Conservation (phyloP, 2,113 vertebrate species). For the Clarias gariepinus region DNA sequence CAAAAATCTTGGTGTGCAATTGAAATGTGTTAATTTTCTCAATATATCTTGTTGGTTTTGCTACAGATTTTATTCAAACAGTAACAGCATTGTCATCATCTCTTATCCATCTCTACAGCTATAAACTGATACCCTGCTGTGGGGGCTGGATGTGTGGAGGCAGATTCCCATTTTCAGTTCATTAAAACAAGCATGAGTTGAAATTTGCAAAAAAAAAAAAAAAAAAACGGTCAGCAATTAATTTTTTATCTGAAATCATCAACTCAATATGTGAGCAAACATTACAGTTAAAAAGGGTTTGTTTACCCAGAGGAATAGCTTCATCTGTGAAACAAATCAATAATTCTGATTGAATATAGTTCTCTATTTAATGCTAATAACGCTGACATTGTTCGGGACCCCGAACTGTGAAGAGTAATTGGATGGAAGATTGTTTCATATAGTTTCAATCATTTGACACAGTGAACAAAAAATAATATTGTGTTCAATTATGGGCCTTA, state of each 20-base stretch:
- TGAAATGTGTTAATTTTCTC: not conserved
- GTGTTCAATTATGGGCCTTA: slow-evolving; percentile 3
- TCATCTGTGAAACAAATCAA: slow-evolving; percentile 31
- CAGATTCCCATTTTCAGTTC: not conserved
- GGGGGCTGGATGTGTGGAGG: not conserved
- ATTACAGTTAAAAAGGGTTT: not conserved
- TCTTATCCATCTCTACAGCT: not conserved
- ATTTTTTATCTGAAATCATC: slow-evolving; percentile 35
- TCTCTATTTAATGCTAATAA: slow-evolving; percentile 24
- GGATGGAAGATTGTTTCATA: slow-evolving; percentile 22
- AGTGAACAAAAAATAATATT: slow-evolving; percentile 10
- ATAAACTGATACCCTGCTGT: not conserved
- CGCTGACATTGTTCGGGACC: not conserved
- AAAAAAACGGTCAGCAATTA: not conserved
- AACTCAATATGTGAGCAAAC: slow-evolving; percentile 15
- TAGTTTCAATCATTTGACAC: not conserved
- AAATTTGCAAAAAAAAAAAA: slow-evolving; percentile 16
- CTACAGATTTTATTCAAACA: not conserved
- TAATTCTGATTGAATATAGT: slow-evolving; percentile 36
- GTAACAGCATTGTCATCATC: not conserved
- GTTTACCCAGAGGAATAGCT: slow-evolving; percentile 27
- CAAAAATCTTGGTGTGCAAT: not conserved
- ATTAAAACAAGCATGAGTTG: slow-evolving; percentile 8
- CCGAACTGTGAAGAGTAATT: slow-evolving; percentile 17
- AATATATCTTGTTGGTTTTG: not conserved